Percentiles rank a stretch among this genome's conserved stretches.
Conservation (phyloP, 2,888 invertebrate genomes). For the Cephus nigrinus region DNA sequence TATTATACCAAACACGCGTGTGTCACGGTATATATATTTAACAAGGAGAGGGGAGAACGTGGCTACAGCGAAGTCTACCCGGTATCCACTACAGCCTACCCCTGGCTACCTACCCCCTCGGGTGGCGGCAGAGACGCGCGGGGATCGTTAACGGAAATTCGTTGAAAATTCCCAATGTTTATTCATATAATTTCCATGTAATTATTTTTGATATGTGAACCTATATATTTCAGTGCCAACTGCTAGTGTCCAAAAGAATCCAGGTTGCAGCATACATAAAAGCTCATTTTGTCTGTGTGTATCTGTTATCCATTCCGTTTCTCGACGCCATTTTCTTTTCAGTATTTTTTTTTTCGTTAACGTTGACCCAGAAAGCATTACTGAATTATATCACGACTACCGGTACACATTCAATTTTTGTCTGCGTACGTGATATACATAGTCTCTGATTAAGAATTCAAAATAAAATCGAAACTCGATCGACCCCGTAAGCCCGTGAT, state of each 20-base stretch:
- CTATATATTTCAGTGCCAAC: neutral
- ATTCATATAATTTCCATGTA: slow-evolving; percentile 54
- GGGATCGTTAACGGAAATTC: slow-evolving; percentile 42
- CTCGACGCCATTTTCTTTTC: no score
- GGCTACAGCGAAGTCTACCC: neutral
- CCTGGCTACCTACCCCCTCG: slow-evolving; percentile 9
- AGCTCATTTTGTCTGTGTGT: neutral
- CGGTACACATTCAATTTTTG: neutral
- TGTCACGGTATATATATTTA: slow-evolving; percentile 8
- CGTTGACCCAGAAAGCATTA: no score
- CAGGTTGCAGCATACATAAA: neutral
- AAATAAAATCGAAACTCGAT: neutral
- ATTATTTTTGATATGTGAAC: slow-evolving; percentile 42
- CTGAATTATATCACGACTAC: no score
- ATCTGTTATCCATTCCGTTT: no score
- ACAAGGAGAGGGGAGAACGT: neutral
- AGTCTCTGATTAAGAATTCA: neutral
- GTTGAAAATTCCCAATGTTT: slow-evolving; percentile 54
- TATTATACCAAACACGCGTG: slow-evolving; percentile 45
- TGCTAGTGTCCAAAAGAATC: neutral
- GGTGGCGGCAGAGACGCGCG: slow-evolving; percentile 30
- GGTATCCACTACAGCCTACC: neutral
- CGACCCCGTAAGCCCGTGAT: neutral
- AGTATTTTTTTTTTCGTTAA: no score
- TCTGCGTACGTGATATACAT: neutral